These are phyloP conservation scores for Benitochromis conjunctus DNA, from an alignment of 2,113 vertebrate genomes.

Conservation along the genomic window DNA sequence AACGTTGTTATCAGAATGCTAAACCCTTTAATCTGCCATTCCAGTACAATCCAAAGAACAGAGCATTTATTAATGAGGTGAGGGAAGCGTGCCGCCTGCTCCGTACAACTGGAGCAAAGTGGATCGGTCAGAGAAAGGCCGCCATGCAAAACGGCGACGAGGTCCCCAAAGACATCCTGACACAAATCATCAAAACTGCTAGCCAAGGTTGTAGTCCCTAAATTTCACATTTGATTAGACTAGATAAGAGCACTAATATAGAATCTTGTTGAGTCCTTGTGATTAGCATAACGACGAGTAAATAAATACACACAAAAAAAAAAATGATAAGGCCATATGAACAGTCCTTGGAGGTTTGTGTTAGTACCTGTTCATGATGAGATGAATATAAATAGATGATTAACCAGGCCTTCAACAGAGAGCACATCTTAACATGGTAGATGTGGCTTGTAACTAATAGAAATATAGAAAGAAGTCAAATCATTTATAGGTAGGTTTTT, in stretches of 20 bases:
- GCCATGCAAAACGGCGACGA: constrained; percentile 77
- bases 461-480: not conserved
- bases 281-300: not conserved
- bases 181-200: constrained; percentile 82
- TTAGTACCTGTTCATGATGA: not conserved
- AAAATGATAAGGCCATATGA: not conserved
- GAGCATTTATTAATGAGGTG: constrained; percentile 73
- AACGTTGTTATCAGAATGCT: not conserved
- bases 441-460: not conserved
- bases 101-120: constrained; percentile 78
- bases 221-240: not conserved
- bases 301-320: not conserved
- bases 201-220: constrained; percentile 33
- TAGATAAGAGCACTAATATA: not conserved
- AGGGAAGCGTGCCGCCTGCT: constrained; percentile 75
- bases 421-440: not conserved
- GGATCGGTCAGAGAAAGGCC: constrained; percentile 75
- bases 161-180: constrained; percentile 82
- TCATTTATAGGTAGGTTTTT: not conserved
- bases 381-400: not conserved
- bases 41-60: constrained; percentile 76
- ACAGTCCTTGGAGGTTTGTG: not conserved
- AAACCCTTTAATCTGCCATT: not conserved
- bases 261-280: not conserved
- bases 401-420: not conserved